Conservation (phyloP, 1,140 invertebrate genomes). For the Pollicipes pollicipes region DNA sequence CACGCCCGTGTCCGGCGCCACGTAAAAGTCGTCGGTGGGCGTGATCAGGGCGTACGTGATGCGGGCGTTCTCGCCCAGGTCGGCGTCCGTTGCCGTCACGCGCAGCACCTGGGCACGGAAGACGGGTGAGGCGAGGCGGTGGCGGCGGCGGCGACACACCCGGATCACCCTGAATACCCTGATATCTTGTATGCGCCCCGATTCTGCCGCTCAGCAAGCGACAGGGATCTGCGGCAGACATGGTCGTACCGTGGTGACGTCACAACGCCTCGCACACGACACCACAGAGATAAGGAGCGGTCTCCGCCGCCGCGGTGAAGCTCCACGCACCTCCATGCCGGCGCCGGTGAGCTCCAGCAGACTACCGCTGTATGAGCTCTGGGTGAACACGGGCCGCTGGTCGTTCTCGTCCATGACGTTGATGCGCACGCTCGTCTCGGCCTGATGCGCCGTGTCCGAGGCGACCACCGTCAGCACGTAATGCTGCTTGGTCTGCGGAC, state of each 20-base stretch:
- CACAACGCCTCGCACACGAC: not conserved
- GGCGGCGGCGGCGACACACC: no score
- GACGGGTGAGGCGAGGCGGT: not conserved
- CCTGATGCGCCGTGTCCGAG: constrained; percentile 65
- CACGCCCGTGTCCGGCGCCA: constrained; percentile 60
- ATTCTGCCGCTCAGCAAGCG: not conserved
- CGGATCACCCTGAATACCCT: no score
- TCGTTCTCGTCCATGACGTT: constrained; percentile 80
- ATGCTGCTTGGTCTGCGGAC: constrained; percentile 31
- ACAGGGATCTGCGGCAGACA: not conserved
- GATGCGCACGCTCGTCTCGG: constrained; percentile 57
- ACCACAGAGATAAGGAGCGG: no score
- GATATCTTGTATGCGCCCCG: no score
- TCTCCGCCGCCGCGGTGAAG: no score
- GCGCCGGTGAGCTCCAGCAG: constrained; percentile 31
- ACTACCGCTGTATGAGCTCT: constrained; percentile 56
- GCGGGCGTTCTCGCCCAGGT: constrained; percentile 61
- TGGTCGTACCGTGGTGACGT: not conserved
- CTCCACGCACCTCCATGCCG: constrained; percentile 28
- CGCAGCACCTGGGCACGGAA: constrained; percentile 48
- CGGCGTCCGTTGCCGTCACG: constrained; percentile 61
- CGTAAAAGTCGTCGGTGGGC: constrained; percentile 85
- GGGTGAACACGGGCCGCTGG: constrained; percentile 64
- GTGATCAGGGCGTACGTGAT: constrained; percentile 90
- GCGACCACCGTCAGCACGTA: constrained; percentile 57